Conservation (phyloP, 2,113 vertebrate species). For the Psammodynastes pulverulentus region DNA sequence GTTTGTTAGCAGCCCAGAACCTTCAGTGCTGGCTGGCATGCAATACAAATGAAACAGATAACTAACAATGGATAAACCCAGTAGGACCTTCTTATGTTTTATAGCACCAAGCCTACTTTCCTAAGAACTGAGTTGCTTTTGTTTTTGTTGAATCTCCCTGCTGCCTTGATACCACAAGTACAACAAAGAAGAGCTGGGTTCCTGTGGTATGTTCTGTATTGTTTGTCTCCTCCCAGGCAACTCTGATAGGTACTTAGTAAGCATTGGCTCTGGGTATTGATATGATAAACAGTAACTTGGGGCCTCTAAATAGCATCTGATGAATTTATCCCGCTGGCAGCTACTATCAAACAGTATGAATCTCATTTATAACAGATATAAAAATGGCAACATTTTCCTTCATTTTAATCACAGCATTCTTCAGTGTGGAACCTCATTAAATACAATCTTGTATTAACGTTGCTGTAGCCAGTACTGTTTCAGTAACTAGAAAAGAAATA, state of each 20-base stretch:
- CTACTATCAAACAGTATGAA: background rate
- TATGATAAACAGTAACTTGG: constrained; percentile 10
- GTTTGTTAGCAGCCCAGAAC: background rate
- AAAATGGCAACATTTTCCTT: background rate
- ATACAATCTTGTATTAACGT: background rate
- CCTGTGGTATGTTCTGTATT: background rate
- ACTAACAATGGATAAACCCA: background rate
- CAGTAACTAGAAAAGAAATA: background rate
- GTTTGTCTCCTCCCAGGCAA: background rate
- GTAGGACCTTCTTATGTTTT: background rate
- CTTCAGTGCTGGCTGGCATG: background rate
- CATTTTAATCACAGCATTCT: background rate
- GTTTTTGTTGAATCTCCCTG: background rate
- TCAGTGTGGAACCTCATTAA: background rate
- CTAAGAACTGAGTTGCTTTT: background rate
- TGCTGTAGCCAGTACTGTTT: fast-evolving
- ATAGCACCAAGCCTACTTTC: background rate
- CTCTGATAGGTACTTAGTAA: background rate
- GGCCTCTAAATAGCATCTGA: constrained; percentile 14
- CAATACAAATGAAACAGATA: background rate
- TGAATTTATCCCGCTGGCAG: background rate
- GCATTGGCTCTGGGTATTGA: background rate
- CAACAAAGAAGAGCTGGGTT: background rate
- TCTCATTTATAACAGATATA: background rate
- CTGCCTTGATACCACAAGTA: background rate